Evolutionary conservation across 2,113 vertebrate genomes (phyloP), one percentile per base, ranked within the genome.

Genomic region (Thermophis baileyi): DNA sequence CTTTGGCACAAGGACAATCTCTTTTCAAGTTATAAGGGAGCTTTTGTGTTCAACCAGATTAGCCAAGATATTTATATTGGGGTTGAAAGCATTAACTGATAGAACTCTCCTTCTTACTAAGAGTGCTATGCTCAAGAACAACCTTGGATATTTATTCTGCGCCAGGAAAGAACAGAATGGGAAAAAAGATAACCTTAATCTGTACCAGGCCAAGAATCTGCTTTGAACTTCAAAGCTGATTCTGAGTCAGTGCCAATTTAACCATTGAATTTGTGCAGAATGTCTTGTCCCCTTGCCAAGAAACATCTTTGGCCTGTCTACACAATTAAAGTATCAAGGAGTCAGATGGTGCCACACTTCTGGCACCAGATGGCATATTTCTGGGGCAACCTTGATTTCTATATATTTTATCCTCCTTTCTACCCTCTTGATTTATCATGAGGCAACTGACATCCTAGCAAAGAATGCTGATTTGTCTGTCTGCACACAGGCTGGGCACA

Each of bases 61-160:
- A 88, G 57, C 57, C 57, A n/a, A 44, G 50, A 4, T 89, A 89
- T 81, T 92, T 92, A 89, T 88, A 89, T 85, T 51, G 27, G 9
- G 35, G 40, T 12, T 92, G 91, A 92, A 92, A 89, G 87, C 49
- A 85, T 81, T 89, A 55, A 89, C 69, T 89, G 63, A 89, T 92
- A 92, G 91, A 53, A 74, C 60, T 85, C 35, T 92, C 50, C 81
- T 88, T 44, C 55, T 44, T 88, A 88, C 16, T 51, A 24, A 92
- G 49, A 85, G 50, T 40, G 85, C 35, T 85, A 20, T 47, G 63
- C 25, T 74, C 27, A 81, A 57, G 25, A 87, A 60, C 44, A 91
- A 91, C 44, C 54, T n/a, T 87, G 25, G 40, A 91, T 87, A 60
- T 87, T 91, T 47, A 81, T 81, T 54, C 49, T 47, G 20, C 10